Conservation (phyloP, 1,140 invertebrate species). For the Globodera ellingtonae region DNA sequence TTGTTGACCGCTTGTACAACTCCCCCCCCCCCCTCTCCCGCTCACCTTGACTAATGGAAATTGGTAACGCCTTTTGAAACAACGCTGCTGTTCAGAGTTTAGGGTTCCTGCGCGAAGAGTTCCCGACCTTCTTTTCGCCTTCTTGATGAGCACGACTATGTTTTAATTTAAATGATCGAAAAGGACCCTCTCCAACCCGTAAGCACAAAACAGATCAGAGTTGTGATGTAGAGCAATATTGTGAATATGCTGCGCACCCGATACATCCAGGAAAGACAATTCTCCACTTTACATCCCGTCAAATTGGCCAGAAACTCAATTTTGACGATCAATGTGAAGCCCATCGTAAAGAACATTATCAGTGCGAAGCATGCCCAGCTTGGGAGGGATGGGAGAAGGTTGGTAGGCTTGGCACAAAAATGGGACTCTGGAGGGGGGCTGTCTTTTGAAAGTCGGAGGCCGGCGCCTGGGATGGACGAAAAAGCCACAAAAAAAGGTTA, state of each 20-base stretch:
- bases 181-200: not conserved
- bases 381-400: not conserved
- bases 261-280: conserved; percentile 32
- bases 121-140: conserved; percentile 14
- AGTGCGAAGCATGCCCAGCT: conserved; percentile 32
- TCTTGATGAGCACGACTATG: conserved; percentile 18
- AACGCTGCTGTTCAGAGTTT: conserved; percentile 6
- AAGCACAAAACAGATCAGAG: conserved; percentile 27
- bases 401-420: not conserved
- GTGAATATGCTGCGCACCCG: conserved; percentile 25
- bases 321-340: conserved; percentile 32
- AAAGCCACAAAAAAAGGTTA: no score
- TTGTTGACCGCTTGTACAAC: not conserved
- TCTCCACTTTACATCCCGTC: conserved; percentile 36
- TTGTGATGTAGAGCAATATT: conserved; percentile 17
- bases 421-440: no score
- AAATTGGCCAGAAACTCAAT: conserved; percentile 24
- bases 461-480: no score
- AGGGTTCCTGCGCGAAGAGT: not conserved
- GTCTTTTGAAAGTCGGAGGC: no score
- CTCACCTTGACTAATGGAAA: conserved; percentile 25
- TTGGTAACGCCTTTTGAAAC: conserved; percentile 13
- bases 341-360: conserved; percentile 27
- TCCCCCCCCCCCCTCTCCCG: not conserved
- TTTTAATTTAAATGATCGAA: not conserved